Evolutionary conservation across 2,888 invertebrate species (phyloP), one percentile per base, ranked within the genome.

Genomic region (Chrysopilus asiliformis): DNA sequence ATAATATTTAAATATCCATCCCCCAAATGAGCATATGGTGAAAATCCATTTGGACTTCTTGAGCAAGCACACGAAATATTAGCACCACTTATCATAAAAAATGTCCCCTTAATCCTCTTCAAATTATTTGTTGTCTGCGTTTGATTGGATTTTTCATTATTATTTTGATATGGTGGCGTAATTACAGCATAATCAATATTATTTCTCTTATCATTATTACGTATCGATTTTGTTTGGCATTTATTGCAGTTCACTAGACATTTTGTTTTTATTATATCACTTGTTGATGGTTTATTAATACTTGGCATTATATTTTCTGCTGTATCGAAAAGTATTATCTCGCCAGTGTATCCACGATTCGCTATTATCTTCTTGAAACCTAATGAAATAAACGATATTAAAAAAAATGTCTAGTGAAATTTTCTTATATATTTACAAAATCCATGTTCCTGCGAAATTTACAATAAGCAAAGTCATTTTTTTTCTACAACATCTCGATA

Each of bases 1-100:
- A 85, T 75, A 45, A 86, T 66, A 61, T 86, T 81, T 40, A 81
- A 67, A 53, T 74, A 77, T 18, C 86, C 86, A 58, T 86, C 82
- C 1, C 84, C 83, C 25, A 84, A 64, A 57, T 86, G 85, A 55
- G 78, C 76, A 49, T 71, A 74, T 2, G 81, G 82, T 29, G 84
- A 78, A 48, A 83, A 75, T 30, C 86, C 86, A 51, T 76, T 72
- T 2, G 81, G 82, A 49, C 76, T 75, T 43, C 79, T 69, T 13
- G 70, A 67, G 55, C 84, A 84, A 17, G 79, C 74, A 54, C 85
- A 85, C 26, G 78, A 77, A 31, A 83, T 74, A 51, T 81, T 79
- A 15, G 81, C 79, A 32, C 78, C 76, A 49, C 78, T 82, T 12
- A 86, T 73, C 68, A 81, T 81, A 48, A 80, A 75, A 57, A 76